A percentile compares a stretch with the other conserved stretches of the same genome.
Conservation (phyloP, 2,113 vertebrate genomes). For the Ptilonorhynchus violaceus region DNA sequence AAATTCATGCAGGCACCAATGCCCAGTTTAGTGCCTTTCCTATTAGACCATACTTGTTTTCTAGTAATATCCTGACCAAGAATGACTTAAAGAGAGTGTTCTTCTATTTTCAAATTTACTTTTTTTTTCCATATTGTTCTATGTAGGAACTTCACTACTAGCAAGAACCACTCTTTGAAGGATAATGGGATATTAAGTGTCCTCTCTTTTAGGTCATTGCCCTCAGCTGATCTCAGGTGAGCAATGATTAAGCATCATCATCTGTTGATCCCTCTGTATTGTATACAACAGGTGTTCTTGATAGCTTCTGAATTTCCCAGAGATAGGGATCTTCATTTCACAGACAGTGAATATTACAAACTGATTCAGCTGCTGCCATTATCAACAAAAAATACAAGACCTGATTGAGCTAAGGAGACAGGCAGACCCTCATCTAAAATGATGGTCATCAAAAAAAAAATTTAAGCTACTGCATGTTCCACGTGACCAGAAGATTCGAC, state of each 20-base stretch:
- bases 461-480: background rate
- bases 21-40: background rate
- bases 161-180: background rate
- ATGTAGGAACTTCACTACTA: background rate
- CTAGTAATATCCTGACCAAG: background rate
- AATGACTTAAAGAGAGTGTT: background rate
- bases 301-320: background rate
- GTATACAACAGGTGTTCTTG: background rate
- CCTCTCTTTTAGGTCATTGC: background rate
- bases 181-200: background rate
- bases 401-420: background rate
- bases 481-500: background rate
- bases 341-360: background rate
- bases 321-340: background rate
- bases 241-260: background rate
- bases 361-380: background rate
- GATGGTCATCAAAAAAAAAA: background rate
- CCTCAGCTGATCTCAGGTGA: background rate
- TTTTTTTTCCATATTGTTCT: background rate
- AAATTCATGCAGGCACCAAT: background rate
- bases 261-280: background rate
- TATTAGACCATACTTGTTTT: background rate
- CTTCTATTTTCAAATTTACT: background rate
- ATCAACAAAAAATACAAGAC: background rate
- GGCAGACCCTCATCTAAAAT: background rate